phyloP scores from a whole-genome alignment of 2,888 invertebrate species.

The Cephus spinipes region DNA sequence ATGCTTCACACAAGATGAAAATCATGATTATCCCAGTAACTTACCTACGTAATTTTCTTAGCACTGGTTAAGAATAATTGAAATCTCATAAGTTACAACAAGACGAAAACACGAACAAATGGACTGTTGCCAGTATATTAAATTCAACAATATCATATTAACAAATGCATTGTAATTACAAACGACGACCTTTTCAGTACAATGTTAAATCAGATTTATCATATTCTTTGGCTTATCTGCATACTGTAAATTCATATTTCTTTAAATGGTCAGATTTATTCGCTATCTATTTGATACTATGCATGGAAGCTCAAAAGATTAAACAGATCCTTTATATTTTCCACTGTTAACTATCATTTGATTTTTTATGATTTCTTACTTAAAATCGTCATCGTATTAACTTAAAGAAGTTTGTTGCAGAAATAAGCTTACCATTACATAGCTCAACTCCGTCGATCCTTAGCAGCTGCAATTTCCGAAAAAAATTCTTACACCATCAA shows the following conservation, averaged over 20 bases:
- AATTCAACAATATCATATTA: background rate
- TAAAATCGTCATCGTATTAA: background rate
- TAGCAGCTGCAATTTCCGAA: background rate
- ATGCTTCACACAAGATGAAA: background rate
- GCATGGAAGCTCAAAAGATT: background rate
- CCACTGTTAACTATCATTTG: background rate
- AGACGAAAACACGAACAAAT: background rate
- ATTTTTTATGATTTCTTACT: background rate
- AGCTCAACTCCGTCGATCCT: background rate
- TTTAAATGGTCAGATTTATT: background rate
- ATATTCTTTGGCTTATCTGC: background rate
- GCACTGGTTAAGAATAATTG: background rate
- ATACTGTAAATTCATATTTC: background rate
- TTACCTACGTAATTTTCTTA: background rate
- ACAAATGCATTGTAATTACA: conserved; percentile 4
- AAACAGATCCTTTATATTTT: background rate
- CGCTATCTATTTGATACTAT: background rate
- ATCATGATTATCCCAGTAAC: background rate
- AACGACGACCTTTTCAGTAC: background rate
- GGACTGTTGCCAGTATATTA: background rate
- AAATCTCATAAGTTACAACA: background rate
- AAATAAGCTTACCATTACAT: background rate
- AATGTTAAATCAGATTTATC: background rate
- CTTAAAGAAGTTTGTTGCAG: background rate
- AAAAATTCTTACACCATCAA: background rate